Base-by-base conservation (phyloP, 2,797 vertebrate species). In the Sebastes itinus region DNA sequence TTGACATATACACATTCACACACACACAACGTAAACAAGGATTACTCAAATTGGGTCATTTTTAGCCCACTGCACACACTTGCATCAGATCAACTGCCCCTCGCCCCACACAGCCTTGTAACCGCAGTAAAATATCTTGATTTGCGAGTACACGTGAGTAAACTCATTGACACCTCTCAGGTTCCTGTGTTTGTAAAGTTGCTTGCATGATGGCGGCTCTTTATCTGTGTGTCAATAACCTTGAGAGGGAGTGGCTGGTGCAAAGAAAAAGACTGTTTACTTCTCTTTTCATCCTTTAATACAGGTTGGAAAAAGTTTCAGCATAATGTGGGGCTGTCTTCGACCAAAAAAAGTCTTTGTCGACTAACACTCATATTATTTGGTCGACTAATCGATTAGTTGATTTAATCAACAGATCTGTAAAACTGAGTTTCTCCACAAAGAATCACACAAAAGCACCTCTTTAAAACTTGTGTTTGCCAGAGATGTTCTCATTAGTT, bases 181-280 rank as follows among this genome's bases (percentile, higher is more conserved):
- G 62, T 75, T 76, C 63, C 64, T 77, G 68, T 88, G 78, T 83
- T 70, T 75, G 58, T 63, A 54, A 69, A 72, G 72, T 55, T 22
- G 30, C 80, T 82, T 72, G 61, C 67, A 71, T 85, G 82, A 87
- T 83, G 56, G 76, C 49, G 9, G 55, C 59, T 77, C 33, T 84
- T 82, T 83, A 81, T 89, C 82, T 78, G 83, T 74, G 56, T 83
- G 89, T 83, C 86, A 89, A 77, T 85, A 84, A 78, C 56, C 46
- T 38, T 20, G 60, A 58, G 65, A 83, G 83, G 84, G 81, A 89
- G 81, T 81, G 81, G 77, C 76, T 69, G 54, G 42, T 66, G 27
- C 25, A 56, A 70, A 52, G 59, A 11, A 62, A 84, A 30, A 38
- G 25, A 10, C 55, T 22, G 52, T 55, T 30, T 67, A 75, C 72